Percentiles rank a stretch among this genome's conserved stretches.
phyloP scores from a whole-genome alignment of 2,888 invertebrate genomes.

The Zaprionus obscuricornis region DNA sequence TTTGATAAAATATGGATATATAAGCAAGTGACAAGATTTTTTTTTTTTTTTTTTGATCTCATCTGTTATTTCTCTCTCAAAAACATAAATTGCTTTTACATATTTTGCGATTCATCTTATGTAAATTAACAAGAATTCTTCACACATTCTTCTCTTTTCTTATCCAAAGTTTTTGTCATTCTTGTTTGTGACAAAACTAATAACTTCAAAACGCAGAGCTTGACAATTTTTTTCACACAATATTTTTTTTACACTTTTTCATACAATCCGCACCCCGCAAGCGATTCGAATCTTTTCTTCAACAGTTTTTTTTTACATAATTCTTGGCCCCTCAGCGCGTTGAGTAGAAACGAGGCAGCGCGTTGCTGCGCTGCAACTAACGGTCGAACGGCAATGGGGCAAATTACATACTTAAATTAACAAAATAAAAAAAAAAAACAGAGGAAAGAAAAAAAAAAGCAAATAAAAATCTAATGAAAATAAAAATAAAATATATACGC shows the following conservation, averaged over 20 bases:
- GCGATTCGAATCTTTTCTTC: too few relatives aligned
- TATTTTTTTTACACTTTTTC: conserved; percentile 49
- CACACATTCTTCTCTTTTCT: not conserved
- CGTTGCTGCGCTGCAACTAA: conserved; percentile 70
- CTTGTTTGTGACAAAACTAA: too few relatives aligned
- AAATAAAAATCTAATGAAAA: conserved; percentile 39
- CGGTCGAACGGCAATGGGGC: conserved; percentile 42
- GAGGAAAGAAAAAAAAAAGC: conserved; percentile 18
- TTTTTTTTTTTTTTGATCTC: not conserved
- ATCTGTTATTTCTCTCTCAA: too few relatives aligned
- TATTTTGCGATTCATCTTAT: too few relatives aligned
- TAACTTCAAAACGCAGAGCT: too few relatives aligned
- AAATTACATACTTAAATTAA: conserved; percentile 63
- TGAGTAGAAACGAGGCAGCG: conserved; percentile 55
- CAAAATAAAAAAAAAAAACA: conserved; percentile 28
- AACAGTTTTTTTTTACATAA: conserved; percentile 58
- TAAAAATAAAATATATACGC: conserved; percentile 53
- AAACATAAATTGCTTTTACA: too few relatives aligned
- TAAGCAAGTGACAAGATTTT: too few relatives aligned
- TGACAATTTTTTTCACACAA: too few relatives aligned
- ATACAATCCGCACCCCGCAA: conserved; percentile 4
- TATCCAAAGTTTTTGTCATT: too few relatives aligned
- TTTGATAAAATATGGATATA: too few relatives aligned
- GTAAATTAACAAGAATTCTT: too few relatives aligned
- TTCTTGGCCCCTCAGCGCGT: conserved; percentile 28